Evolutionary conservation across 64 coral and sea anemone genomes (phyloP).

Genomic region (Dendronephthya gigantea): DNA sequence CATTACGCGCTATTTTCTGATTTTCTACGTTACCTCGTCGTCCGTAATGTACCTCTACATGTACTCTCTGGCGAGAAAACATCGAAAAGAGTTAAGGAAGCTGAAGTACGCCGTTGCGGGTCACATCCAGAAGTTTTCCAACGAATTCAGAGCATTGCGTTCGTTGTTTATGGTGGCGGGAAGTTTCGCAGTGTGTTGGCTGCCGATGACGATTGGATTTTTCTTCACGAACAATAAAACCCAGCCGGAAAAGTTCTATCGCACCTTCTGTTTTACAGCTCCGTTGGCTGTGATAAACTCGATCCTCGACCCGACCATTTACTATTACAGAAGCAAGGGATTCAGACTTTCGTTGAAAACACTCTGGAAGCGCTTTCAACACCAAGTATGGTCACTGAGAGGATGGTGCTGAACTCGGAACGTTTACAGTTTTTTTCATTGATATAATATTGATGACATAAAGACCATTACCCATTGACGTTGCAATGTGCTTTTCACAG

Average conservation of each 20-base stretch:
- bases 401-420: too few relatives aligned
- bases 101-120: background rate
- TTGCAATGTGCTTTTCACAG: too few relatives aligned
- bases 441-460: too few relatives aligned
- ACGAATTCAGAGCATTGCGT: background rate
- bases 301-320: background rate
- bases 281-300: background rate
- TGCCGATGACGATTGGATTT: background rate
- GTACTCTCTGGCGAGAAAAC: background rate
- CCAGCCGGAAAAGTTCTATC: background rate
- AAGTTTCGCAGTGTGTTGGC: background rate
- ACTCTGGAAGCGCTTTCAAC: background rate
- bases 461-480: too few relatives aligned
- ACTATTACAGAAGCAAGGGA: background rate
- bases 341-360: background rate
- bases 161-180: background rate
- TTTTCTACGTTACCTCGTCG: background rate
- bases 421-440: too few relatives aligned
- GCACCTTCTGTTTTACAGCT: background rate
- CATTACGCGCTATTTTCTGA: background rate
- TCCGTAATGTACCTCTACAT: background rate
- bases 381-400: background rate
- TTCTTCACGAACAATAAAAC: background rate
- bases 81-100: background rate
- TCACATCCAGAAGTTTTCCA: background rate